These are phyloP conservation scores for Silurus meridionalis DNA, from an alignment of 2,113 vertebrate genomes.

Conservation along the genomic window DNA sequence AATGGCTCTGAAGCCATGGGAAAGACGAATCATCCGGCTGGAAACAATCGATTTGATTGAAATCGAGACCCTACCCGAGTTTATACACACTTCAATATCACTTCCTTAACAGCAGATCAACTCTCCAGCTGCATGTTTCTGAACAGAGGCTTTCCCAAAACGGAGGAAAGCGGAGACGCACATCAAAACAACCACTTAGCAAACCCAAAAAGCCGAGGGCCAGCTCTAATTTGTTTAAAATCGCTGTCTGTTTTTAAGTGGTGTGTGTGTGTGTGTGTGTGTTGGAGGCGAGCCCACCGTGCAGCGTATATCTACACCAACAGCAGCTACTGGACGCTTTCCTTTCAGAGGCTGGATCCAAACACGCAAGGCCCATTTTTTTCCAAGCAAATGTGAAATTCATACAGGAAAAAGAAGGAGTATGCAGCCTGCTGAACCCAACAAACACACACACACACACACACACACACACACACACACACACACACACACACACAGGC, in stretches of 20 bases:
- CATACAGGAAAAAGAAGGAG: conserved; percentile 73
- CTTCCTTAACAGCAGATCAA: conserved; percentile 40
- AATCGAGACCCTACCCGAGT: conserved; percentile 32
- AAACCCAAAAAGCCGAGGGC: conserved; percentile 59
- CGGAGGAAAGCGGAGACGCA: conserved; percentile 47
- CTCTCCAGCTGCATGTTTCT: conserved; percentile 63
- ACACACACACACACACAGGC: not conserved
- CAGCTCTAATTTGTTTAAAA: conserved; percentile 67
- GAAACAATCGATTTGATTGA: conserved; percentile 47
- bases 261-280: conserved; percentile 55
- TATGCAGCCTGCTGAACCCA: conserved; percentile 58
- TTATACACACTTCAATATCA: conserved; percentile 33
- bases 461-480: conserved; percentile 50
- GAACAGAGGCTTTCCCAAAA: conserved; percentile 62
- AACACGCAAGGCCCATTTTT: conserved; percentile 74
- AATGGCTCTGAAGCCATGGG: not conserved
- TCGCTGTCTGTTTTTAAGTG: conserved; percentile 57
- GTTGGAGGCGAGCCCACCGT: conserved; percentile 62
- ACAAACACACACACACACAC: conserved; percentile 65
- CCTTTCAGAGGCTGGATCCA: conserved; percentile 69
- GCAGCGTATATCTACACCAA: conserved; percentile 64
- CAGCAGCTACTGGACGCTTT: conserved; percentile 68
- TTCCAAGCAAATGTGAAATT: conserved; percentile 79
- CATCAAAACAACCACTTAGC: conserved; percentile 68
- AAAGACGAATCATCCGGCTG: conserved; percentile 16